Base-by-base conservation (phyloP, 37 sponge, comb jelly and placozoan genomes). In the Amphimedon queenslandica region DNA sequence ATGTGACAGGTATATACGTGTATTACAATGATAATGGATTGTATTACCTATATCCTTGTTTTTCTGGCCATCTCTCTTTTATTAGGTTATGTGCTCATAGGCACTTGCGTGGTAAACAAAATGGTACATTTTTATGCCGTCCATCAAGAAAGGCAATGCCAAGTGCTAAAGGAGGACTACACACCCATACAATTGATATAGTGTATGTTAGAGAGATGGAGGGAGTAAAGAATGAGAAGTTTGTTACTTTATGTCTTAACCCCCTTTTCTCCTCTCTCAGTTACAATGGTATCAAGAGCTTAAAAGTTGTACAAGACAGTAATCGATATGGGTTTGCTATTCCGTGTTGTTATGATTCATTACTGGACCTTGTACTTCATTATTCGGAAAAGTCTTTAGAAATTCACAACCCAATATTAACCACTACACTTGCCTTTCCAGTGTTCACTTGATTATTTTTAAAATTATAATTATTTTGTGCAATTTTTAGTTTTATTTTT, bases 101-200 rank as follows among this genome's bases (percentile, higher is more conserved):
- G 35, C 28, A 66, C 43, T 61, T 90, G 34, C 40, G 42, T 25
- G 83, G 68, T 0, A 61, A 39, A 36, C 31, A n/a, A 36, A 77
- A 90, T 53, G 91, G 87, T 20, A 81, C 91, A 10, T 90, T 84
- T 51, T 75, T 90, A 24, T 76, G 88, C 40, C 67, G 91, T 16
- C 83, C 84, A 55, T 40, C 70, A 27, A 58, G 72, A 18, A 40
- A 33, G 21, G 55, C 47, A 0, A 21, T 23, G 47, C 33, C 39
- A 37, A 41, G n/a, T 1, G 2, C 55, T 34, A 39, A 73, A 0
- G 78, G 82, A 64, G 88, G 63, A 1, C 47, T 79, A 5, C 88
- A 87, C n/a, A 77, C 81, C 0, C 81, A 87, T 73, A 87, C 83
- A 32, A 60, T 87, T 67, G 88, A 87, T 51, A 64, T 81, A 30